Percentiles rank a stretch among this genome's conserved stretches.
phyloP scores from a whole-genome alignment of 2,888 invertebrate genomes.

The Tetropium fuscum region DNA sequence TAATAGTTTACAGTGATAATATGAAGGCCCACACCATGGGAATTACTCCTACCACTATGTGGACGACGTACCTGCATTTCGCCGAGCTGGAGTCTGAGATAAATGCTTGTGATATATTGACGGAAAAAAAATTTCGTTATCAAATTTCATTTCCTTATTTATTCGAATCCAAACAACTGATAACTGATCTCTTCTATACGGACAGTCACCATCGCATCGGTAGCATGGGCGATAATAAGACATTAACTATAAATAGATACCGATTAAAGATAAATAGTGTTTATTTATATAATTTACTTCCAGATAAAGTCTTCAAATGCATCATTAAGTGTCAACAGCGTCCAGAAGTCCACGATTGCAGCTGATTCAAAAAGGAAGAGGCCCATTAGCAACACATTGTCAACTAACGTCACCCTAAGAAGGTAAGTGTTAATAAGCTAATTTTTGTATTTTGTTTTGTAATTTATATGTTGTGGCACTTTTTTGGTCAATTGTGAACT shows the following conservation, averaged over 20 bases:
- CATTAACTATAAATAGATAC: constrained; percentile 24
- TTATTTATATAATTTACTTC: constrained; percentile 20
- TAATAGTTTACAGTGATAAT: too few species aligned
- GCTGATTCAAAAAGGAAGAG: constrained; percentile 30
- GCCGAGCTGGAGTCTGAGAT: too few species aligned
- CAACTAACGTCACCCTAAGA: constrained; percentile 30
- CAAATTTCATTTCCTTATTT: too few species aligned
- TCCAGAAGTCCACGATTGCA: constrained; percentile 22
- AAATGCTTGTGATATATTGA: too few species aligned
- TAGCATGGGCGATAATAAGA: constrained; percentile 23
- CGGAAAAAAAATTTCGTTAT: too few species aligned
- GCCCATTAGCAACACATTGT: constrained; percentile 12
- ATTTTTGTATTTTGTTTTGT: constrained; percentile 5
- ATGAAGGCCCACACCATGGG: too few species aligned
- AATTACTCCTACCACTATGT: too few species aligned
- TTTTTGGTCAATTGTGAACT: constrained; percentile 30
- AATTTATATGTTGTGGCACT: background rate
- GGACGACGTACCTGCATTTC: too few species aligned
- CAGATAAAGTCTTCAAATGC: constrained; percentile 35
- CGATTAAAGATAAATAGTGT: constrained; percentile 25
- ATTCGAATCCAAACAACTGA: too few species aligned
- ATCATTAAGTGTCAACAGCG: constrained; percentile 23
- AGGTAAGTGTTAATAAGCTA: constrained; percentile 31
- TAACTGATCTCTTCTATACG: too few species aligned
- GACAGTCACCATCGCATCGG: too few species aligned